Evolutionary conservation across 1,140 invertebrate genomes (phyloP), one percentile per base, ranked within the genome.

Genomic region (Pollicipes pollicipes): DNA sequence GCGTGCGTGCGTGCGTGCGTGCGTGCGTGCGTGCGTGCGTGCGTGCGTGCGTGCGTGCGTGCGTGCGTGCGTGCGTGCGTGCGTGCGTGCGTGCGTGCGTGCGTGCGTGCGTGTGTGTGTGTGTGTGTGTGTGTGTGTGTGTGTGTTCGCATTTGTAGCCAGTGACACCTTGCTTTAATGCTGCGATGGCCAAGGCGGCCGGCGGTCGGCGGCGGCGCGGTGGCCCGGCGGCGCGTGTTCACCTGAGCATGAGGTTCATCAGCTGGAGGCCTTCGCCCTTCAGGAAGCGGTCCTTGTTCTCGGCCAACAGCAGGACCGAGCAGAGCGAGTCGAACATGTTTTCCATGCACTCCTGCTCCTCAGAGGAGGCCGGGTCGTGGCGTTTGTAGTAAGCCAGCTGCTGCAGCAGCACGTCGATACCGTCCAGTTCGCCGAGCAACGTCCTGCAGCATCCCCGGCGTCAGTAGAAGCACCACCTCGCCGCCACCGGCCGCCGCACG

Each of bases 291-390:
- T 95, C 90, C 72, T 94, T 84, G 81, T 99, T 99, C 70, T 87
- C 80, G 13, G 88, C 82, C 70, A 88, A 84, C 86, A 98, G 90
- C 68, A 99, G 83, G 72, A 92, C 88, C 21, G 94, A 97, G 79
- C 97, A 99, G 26, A 99, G 82, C 74, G 88, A 88, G 78, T 98
- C 91, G 78, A 99, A 99, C 67, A 99, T 82, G 82, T 99, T 99
- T 79, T 98, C 96, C 95, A 99, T 98, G 77, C 95, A 90, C 81
- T 99, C 97, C 76, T 92, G 87, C 80, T 99, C 97, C 80, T 99
- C 95, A 17, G 86, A 86, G 70, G 86, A 88, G 68, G 81, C 83
- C 0, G 96, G 96, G 83, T 98, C 94, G 78, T 97, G 92, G 68
- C 92, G 82, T 80, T 99, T 98, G 81, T 96, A 99, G 75, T 78